Conservation (phyloP, 2,797 vertebrate species). For the Rhadinocentrus ornatus region DNA sequence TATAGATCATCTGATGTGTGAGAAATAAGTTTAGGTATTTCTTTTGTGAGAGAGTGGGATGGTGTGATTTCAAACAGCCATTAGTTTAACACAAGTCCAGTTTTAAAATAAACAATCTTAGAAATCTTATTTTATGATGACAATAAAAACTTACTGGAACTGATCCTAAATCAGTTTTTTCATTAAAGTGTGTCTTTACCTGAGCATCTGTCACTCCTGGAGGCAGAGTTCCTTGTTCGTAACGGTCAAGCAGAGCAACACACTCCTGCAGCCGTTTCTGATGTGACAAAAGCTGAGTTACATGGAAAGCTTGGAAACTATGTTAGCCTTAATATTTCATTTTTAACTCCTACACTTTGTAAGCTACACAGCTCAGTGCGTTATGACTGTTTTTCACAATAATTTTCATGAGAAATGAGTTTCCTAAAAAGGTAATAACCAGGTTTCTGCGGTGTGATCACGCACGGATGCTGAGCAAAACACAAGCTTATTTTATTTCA, state of each 20-base stretch:
- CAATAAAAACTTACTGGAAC: no score
- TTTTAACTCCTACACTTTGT: no score
- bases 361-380: slow-evolving; percentile 3
- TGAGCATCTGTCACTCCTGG: slow-evolving; percentile 88
- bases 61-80: no score
- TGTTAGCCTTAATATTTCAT: no score
- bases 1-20: background rate
- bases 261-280: slow-evolving; percentile 89
- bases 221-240: slow-evolving; percentile 84
- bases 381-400: slow-evolving; percentile 41
- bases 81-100: background rate
- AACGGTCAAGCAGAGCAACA: slow-evolving; percentile 86
- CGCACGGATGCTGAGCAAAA: slow-evolving; percentile 62
- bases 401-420: slow-evolving; percentile 68
- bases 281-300: slow-evolving; percentile 6
- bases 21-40: background rate
- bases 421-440: slow-evolving; percentile 70
- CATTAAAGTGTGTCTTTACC: slow-evolving; percentile 72
- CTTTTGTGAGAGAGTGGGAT: no score
- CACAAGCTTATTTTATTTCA: slow-evolving; percentile 66
- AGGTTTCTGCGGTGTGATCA: slow-evolving; percentile 57
- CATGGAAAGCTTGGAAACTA: background rate
- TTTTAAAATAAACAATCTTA: no score
- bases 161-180: no score
- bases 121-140: no score